Percentiles rank a stretch among this genome's conserved stretches.
These are phyloP conservation scores for Pempheris klunzingeri DNA, from an alignment of 2,797 vertebrate species.

Conservation along the genomic window DNA sequence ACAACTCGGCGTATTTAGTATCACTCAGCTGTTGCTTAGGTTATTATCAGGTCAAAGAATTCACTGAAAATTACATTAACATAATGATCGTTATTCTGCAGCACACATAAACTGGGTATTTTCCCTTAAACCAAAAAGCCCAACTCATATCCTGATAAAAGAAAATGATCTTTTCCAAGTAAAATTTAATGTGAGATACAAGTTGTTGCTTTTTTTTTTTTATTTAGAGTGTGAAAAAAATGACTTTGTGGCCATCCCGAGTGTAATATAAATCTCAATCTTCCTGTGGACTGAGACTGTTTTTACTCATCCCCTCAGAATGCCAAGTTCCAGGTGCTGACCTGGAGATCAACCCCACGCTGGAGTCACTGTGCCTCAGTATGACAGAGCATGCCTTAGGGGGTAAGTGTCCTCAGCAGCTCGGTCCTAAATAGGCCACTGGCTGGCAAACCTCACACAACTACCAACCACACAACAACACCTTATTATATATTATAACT, in stretches of 20 bases:
- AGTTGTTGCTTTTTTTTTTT: no score
- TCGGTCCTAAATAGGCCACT: constrained; percentile 19
- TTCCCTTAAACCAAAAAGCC: background rate
- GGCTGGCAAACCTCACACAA: constrained; percentile 35
- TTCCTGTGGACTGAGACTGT: constrained; percentile 2
- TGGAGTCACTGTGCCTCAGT: constrained; percentile 99
- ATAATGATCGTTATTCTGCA: background rate
- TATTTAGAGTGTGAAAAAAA: no score
- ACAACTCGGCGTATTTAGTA: background rate
- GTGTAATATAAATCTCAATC: background rate
- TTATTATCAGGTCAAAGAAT: constrained; percentile 1
- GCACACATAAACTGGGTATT: background rate
- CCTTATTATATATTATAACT: background rate
- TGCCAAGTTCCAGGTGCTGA: constrained; percentile 94
- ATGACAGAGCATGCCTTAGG: constrained; percentile 99
- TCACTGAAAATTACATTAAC: constrained; percentile 1
- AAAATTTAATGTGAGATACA: background rate
- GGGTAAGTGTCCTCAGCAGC: constrained; percentile 85
- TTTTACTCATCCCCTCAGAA: constrained; percentile 81
- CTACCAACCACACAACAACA: constrained; percentile 14
- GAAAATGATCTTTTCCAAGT: background rate
- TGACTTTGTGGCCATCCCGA: background rate
- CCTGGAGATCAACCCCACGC: constrained; percentile 96
- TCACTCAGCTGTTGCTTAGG: constrained; percentile 5
- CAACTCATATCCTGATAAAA: background rate